Evolutionary conservation across 2,113 vertebrate genomes (phyloP), one percentile per base, ranked within the genome.

Genomic region (Leuciscus idus): DNA sequence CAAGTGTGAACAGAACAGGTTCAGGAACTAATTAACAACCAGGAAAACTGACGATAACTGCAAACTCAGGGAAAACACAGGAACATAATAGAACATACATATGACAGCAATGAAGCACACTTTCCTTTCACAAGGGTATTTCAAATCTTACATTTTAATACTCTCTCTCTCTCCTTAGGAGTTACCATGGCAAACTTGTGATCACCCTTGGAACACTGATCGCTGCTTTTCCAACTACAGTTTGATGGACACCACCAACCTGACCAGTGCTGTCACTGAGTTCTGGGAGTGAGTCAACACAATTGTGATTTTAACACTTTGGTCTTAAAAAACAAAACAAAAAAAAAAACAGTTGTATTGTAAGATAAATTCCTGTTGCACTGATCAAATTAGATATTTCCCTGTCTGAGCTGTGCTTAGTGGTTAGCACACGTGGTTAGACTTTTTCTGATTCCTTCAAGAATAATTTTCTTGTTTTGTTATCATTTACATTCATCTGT

Each of bases 171-270:
- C 21, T 83, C n/a, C 19, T 43, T 85, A 98, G 97, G 95, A 96
- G 70, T 91, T 98, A 85, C 97, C 97, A 0, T 97, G 96, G 97
- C 96, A 97, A 93, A 96, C 90, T 89, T 98, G 97, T 2, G 95
- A 95, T 81, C 96, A 98, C 2, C 33, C 92, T 52, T 97, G 97
- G 97, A 98, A 98, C 91, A 98, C 96, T 0, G 94, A 96, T 0
- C 92, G 88, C 83, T 98, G 97, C 85, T 98, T 98, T 85, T 97
- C 93, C 89, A 97, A 97, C 95, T 97, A 96, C 91, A 97, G 96
- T 21, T 92, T 97, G 91, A 90, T 85, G 0, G 96, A 97, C 90
- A 97, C 96, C 89, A 95, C 94, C 89, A 97, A 98, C 92, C 91
- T 97, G 89, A 97, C 95, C 91, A 97, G 97, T 0, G 95, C 96